These are phyloP conservation scores for Temnopleurus reevesii DNA, from an alignment of 53 echinoderm and acorn worm genomes.

Conservation along the genomic window DNA sequence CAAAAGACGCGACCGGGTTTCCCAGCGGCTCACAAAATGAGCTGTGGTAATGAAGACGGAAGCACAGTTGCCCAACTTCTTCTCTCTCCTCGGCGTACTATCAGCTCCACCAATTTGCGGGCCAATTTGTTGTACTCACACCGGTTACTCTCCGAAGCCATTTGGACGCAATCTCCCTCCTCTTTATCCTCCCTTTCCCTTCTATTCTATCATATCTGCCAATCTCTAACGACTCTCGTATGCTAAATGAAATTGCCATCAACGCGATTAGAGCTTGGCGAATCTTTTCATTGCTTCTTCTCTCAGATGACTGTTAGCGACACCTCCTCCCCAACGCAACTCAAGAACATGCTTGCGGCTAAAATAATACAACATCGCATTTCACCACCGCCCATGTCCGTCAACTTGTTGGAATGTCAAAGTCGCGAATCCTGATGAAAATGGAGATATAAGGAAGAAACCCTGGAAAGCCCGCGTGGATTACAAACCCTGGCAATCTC, in stretches of 20 bases:
- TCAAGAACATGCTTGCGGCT: conserved; percentile 44
- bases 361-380: conserved; percentile 57
- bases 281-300: conserved; percentile 48
- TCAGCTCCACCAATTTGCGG: conserved; percentile 57
- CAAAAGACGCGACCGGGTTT: conserved; percentile 55
- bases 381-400: conserved; percentile 45
- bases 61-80: conserved; percentile 12
- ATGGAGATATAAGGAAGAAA: conserved; percentile 56
- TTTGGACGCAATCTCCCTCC: conserved; percentile 50
- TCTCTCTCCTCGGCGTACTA: conserved; percentile 9
- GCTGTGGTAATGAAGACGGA: conserved; percentile 58
- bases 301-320: conserved; percentile 58
- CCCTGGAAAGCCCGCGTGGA: conserved; percentile 37
- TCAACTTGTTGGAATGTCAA: conserved; percentile 61
- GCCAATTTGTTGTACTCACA: conserved; percentile 62
- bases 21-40: conserved; percentile 43
- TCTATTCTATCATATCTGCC: conserved; percentile 41
- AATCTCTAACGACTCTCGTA: conserved; percentile 53
- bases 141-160: conserved; percentile 57
- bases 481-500: conserved; percentile 41
- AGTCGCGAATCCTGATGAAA: conserved; percentile 35
- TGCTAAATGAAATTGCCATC: conserved; percentile 63
- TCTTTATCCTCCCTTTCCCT: neutral
- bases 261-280: conserved; percentile 57
- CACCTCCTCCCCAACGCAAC: conserved; percentile 53